These are phyloP conservation scores for Stigmatopora nigra DNA, from an alignment of 2,113 vertebrate species.

Conservation along the genomic window DNA sequence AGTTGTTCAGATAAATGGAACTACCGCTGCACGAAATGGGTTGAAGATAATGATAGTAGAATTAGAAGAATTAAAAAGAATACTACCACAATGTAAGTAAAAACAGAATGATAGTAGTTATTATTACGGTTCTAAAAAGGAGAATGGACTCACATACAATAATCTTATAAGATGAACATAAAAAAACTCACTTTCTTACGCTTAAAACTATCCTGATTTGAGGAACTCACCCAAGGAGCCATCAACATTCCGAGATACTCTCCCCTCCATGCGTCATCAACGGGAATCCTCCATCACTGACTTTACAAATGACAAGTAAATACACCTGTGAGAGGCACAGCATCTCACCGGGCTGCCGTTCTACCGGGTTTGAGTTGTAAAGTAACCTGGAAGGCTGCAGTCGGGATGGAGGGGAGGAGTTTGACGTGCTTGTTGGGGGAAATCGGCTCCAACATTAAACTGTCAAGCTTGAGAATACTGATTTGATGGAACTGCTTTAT, in stretches of 20 bases:
- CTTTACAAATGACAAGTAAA: conserved; percentile 15
- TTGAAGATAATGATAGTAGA: no score
- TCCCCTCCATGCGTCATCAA: conserved; percentile 37
- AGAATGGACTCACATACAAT: not conserved
- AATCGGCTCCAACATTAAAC: conserved; percentile 39
- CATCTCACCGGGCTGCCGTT: conserved; percentile 26
- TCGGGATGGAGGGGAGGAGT: conserved; percentile 58
- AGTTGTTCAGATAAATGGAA: not conserved
- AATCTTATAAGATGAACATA: not conserved
- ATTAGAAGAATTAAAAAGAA: not conserved
- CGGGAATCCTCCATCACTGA: conserved; percentile 17
- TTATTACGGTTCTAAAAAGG: not conserved
- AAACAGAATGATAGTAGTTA: not conserved
- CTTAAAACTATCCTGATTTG: not conserved
- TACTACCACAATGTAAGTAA: not conserved
- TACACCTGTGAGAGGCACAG: conserved; percentile 11
- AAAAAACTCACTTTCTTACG: not conserved
- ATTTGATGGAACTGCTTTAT: conserved; percentile 26
- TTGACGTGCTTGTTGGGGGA: conserved; percentile 36
- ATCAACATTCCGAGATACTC: conserved; percentile 25
- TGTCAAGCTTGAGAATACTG: conserved; percentile 34
- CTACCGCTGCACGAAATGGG: not conserved
- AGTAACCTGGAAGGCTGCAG: conserved; percentile 23
- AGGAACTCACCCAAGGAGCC: conserved; percentile 55
- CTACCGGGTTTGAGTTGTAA: conserved; percentile 29